These are phyloP conservation scores for Labrus mixtus DNA, from an alignment of 2,113 vertebrate species.

Conservation along the genomic window DNA sequence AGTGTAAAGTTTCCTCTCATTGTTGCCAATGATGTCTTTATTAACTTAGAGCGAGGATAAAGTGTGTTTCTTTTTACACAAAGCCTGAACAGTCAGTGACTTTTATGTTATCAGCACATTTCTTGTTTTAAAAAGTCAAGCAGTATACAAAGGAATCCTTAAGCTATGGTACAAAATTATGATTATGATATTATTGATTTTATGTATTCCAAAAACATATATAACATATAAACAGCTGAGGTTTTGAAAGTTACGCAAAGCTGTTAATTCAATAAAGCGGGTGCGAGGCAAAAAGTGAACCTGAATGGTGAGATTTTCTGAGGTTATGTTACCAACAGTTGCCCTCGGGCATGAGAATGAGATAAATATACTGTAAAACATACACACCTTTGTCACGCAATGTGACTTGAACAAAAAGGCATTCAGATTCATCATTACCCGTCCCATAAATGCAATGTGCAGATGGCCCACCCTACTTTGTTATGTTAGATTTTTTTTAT, in stretches of 20 bases:
- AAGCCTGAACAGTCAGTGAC: not conserved
- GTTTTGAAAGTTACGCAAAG: slow-evolving; percentile 12
- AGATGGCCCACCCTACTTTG: not conserved
- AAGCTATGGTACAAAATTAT: slow-evolving; percentile 5
- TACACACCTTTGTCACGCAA: slow-evolving; percentile 73
- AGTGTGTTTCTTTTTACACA: not conserved
- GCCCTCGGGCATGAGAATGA: slow-evolving; percentile 51
- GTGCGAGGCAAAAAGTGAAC: slow-evolving; percentile 59
- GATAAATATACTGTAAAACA: slow-evolving; percentile 66
- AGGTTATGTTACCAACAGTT: slow-evolving; percentile 61
- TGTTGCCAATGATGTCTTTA: not conserved
- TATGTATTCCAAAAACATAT: not conserved
- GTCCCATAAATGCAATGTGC: slow-evolving; percentile 26
- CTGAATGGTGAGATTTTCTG: slow-evolving; percentile 72
- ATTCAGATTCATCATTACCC: slow-evolving; percentile 30
- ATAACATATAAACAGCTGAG: not conserved
- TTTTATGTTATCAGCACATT: not conserved
- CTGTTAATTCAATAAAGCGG: slow-evolving; percentile 20
- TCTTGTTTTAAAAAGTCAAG: slow-evolving; percentile 15
- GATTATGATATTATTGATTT: no score
- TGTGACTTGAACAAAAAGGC: slow-evolving; percentile 48
- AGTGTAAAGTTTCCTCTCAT: not conserved
- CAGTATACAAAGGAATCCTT: not conserved
- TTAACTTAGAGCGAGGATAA: not conserved
- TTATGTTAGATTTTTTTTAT: not conserved